phyloP scores from a whole-genome alignment of 2,113 vertebrate species.

The Crotalus viridis region DNA sequence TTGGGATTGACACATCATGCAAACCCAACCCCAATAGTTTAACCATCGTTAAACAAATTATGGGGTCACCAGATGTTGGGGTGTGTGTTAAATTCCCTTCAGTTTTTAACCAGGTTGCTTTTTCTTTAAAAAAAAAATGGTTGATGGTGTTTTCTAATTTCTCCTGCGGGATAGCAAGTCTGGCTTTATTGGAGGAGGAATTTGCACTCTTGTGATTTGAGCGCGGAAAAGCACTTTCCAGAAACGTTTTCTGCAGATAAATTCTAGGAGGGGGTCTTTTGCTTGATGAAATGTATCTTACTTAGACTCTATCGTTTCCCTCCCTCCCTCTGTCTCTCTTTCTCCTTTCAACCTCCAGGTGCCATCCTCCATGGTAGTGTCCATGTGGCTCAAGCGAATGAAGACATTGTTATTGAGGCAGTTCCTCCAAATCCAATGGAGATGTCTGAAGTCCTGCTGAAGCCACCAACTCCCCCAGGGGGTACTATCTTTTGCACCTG shows the following conservation, averaged over 20 bases:
- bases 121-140: background rate
- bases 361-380: background rate
- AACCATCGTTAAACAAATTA: background rate
- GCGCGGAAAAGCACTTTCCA: background rate
- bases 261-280: background rate
- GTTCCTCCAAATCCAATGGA: background rate
- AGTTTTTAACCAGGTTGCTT: background rate
- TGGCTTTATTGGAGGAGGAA: background rate
- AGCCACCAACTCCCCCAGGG: rapidly evolving
- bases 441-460: rapidly evolving
- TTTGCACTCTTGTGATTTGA: background rate
- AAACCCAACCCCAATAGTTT: background rate
- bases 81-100: background rate
- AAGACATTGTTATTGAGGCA: rapidly evolving
- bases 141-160: background rate
- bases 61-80: background rate
- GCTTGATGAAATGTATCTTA: background rate
- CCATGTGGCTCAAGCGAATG: background rate
- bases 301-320: background rate
- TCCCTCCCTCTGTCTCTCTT: background rate
- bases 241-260: background rate
- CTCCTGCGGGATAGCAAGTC: background rate
- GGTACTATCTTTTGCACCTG: background rate
- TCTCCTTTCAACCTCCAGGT: background rate
- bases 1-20: background rate